phyloP scores from a whole-genome alignment of 2,888 invertebrate species.

The Aphodius sticticus region DNA sequence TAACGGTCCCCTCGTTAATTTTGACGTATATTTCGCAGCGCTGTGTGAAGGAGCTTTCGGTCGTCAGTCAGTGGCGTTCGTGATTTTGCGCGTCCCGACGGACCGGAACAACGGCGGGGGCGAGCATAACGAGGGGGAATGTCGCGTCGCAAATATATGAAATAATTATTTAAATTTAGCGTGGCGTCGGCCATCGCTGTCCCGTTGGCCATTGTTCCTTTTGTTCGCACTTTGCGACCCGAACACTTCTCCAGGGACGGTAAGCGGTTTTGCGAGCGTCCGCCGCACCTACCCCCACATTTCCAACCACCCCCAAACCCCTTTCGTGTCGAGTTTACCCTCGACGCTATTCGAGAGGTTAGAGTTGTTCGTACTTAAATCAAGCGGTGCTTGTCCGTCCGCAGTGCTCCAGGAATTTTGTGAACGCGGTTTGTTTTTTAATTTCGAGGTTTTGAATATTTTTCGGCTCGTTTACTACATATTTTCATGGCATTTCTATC shows the following conservation, averaged over 20 bases:
- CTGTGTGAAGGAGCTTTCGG: no score
- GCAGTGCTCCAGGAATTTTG: neutral
- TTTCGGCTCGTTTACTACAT: no score
- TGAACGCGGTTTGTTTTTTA: no score
- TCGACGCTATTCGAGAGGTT: conserved; percentile 4
- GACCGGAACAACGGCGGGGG: neutral
- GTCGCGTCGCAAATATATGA: neutral
- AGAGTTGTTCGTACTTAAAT: neutral
- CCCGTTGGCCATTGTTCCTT: neutral
- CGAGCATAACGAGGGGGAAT: neutral
- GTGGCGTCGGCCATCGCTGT: neutral
- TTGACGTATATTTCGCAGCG: no score
- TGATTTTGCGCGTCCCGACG: conserved; percentile 1
- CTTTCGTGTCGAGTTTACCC: neutral
- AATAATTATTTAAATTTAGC: neutral
- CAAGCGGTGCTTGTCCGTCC: neutral
- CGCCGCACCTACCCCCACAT: neutral
- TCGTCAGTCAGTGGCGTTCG: neutral
- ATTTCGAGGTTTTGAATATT: no score
- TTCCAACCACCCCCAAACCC: neutral
- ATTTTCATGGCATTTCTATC: no score
- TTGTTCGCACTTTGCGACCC: neutral
- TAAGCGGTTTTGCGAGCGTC: neutral
- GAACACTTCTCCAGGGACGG: neutral
- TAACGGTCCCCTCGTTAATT: no score